Percentiles rank a stretch among this genome's conserved stretches.
phyloP scores from a whole-genome alignment of 1,140 invertebrate genomes.

The Harlomillsia oculata region DNA sequence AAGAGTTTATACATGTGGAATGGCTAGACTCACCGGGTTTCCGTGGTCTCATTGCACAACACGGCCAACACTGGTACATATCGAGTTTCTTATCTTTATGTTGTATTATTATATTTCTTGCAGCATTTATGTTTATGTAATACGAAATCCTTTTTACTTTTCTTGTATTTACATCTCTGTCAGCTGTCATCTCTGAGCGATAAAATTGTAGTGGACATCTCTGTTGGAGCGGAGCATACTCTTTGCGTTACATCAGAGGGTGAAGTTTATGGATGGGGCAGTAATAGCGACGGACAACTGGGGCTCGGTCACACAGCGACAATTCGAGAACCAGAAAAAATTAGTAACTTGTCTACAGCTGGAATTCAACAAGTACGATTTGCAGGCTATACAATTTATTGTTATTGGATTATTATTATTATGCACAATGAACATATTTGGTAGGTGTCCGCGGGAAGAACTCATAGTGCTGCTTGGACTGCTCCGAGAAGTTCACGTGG shows the following conservation, averaged over 20 bases:
- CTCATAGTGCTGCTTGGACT: slow-evolving; percentile 57
- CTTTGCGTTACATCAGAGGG: slow-evolving; percentile 38
- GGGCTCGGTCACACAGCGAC: slow-evolving; percentile 49
- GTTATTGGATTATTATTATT: not conserved
- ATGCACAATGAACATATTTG: not conserved
- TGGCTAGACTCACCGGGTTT: slow-evolving; percentile 52
- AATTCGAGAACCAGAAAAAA: slow-evolving; percentile 49
- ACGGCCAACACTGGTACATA: slow-evolving; percentile 18
- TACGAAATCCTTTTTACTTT: not conserved
- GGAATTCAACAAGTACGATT: slow-evolving; percentile 48
- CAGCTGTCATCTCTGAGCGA: slow-evolving; percentile 44
- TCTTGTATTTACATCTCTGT: not conserved
- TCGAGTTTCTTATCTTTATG: not conserved
- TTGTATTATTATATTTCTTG: too few species aligned
- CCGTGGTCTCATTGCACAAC: slow-evolving; percentile 40
- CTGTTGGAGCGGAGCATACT: slow-evolving; percentile 54
- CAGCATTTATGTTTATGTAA: not conserved
- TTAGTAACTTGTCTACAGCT: slow-evolving; percentile 48
- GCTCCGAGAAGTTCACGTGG: slow-evolving; percentile 39
- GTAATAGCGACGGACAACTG: slow-evolving; percentile 53
- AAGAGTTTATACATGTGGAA: slow-evolving; percentile 52
- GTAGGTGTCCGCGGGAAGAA: slow-evolving; percentile 48
- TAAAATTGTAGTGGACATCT: slow-evolving; percentile 51
- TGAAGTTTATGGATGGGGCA: slow-evolving; percentile 57
- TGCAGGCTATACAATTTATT: not conserved